Percentiles rank a stretch among this genome's conserved stretches.
phyloP scores from a whole-genome alignment of 2,888 invertebrate species.

The Agonopterix alstromeriana region DNA sequence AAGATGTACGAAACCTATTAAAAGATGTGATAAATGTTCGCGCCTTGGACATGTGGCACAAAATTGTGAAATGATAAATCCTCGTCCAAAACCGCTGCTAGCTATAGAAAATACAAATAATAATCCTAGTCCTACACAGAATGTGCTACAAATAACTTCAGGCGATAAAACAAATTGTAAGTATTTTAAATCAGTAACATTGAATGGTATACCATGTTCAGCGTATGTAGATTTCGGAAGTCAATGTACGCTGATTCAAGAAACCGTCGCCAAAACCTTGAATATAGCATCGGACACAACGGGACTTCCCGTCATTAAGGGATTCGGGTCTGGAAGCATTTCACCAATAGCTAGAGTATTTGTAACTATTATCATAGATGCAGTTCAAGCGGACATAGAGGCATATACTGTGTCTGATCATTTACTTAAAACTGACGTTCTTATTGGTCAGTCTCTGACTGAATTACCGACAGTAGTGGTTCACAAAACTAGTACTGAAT shows the following conservation, averaged over 20 bases:
- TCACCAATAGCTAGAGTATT: slow-evolving; percentile 1
- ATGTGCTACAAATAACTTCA: neutral
- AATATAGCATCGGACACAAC: neutral
- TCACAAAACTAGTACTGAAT: slow-evolving; percentile 2
- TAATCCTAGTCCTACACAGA: neutral
- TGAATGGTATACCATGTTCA: slow-evolving; percentile 3
- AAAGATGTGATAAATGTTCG: neutral
- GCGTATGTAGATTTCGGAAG: slow-evolving; percentile 12
- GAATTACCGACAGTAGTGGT: slow-evolving; percentile 6
- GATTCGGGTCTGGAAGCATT: slow-evolving; percentile 5
- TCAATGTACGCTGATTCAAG: slow-evolving; percentile 8
- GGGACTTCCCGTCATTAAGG: slow-evolving; percentile 6
- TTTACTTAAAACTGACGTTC: slow-evolving; percentile 4
- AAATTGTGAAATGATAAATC: neutral
- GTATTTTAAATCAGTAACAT: slow-evolving; percentile 7
- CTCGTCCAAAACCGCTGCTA: neutral
- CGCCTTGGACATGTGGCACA: neutral
- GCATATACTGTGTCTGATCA: slow-evolving; percentile 5
- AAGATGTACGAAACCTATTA: neutral
- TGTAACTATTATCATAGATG: slow-evolving; percentile 5
- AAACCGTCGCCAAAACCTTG: neutral
- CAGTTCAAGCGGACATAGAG: slow-evolving; percentile 3
- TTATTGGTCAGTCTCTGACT: slow-evolving; percentile 10
- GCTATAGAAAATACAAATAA: neutral
- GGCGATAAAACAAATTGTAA: slow-evolving; percentile 1